Evolutionary conservation across 1,140 invertebrate genomes (phyloP), one percentile per base, ranked within the genome.

Genomic region (Parapsyche elsis): DNA sequence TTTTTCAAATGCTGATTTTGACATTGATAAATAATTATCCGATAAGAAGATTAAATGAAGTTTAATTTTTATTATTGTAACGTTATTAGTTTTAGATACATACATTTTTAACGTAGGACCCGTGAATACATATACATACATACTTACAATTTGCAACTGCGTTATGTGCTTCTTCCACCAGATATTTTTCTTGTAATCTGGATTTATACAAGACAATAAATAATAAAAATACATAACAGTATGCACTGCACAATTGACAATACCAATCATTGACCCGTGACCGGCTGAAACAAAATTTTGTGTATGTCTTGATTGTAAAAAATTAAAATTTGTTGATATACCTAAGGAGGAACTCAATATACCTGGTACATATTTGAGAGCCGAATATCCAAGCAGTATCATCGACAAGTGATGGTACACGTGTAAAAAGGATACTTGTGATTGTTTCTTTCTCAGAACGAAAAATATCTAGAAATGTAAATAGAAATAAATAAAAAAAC

Each of bases 151-250:
- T 86, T 96, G 95, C 14, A 94, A 84, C 16, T 90, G 89, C 0
- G 95, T 96, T 44, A 96, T 90, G 84, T 96, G 93, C 84, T 92
- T 94, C 86, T 96, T 96, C 94, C 95, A 97, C 94, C 94, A 96
- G 0, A 94, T 87, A 79, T 91, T 93, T 57, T 90, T 90, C 84
- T 90, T 92, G 85, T 92, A 89, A 71, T 91, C 86, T 49, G 91
- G 93, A 76, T 90, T 93, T 78, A 91, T 86, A 1, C 91, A 92
- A n/a, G 91, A 90, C 30, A 92, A 88, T 87, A 94, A 90, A 86
- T 96, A 96, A 85, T 95, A 95, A 0, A 88, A 86, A 84, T 96
- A 95, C 94, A 95, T 95, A 24, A 95, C 85, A 79, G 92, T 86
- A 84, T 97, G 96, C n/a, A 97, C 92, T 45, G 94, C 91, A 4